Evolutionary conservation across 2,888 invertebrate genomes (phyloP).

Genomic region (Polydrusus pterygomalis): DNA sequence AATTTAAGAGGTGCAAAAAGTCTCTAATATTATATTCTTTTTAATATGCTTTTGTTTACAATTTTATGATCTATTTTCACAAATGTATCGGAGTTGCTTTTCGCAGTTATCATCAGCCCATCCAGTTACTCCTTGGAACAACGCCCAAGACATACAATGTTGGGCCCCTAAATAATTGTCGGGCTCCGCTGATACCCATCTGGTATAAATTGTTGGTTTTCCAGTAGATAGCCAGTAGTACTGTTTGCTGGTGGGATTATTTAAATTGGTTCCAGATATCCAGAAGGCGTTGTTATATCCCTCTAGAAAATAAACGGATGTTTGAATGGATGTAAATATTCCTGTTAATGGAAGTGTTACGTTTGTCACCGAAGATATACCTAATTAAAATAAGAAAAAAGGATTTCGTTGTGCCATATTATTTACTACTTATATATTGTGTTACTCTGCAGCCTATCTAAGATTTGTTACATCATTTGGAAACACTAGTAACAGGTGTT

Average conservation of each 20-base stretch:
- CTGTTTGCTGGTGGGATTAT: neutral
- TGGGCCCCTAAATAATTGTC: neutral
- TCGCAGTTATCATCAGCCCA: constrained; percentile 1
- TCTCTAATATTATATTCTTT: no score
- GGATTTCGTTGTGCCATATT: no score
- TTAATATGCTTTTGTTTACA: no score
- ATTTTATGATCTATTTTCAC: neutral
- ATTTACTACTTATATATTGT: no score
- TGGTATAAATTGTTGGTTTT: neutral
- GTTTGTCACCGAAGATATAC: no score
- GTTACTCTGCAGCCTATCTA: no score
- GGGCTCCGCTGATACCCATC: neutral
- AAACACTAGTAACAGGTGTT: no score
- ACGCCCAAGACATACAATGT: neutral
- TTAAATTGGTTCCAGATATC: constrained; percentile 12
- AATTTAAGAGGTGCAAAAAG: no score
- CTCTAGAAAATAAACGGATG: neutral
- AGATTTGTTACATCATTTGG: no score
- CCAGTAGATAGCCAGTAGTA: constrained; percentile 1
- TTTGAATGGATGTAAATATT: no score
- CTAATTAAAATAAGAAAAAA: no score
- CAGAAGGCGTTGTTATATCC: neutral
- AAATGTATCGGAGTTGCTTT: neutral
- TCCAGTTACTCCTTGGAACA: neutral
- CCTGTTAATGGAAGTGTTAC: no score